phyloP scores from a whole-genome alignment of 2,797 vertebrate species.

The Hapalemur alaotrensis region DNA sequence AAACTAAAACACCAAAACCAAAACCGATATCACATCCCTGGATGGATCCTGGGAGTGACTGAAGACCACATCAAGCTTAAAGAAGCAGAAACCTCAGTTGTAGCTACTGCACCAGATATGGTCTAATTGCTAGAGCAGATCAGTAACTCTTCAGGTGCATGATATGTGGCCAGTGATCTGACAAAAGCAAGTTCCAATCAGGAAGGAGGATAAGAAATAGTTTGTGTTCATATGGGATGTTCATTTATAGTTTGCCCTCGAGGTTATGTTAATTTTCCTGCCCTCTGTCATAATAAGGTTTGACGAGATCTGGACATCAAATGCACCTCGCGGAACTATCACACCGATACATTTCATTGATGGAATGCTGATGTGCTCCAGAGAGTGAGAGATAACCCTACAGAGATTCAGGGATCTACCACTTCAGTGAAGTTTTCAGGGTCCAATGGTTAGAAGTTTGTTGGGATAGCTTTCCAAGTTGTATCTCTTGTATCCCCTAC shows the following conservation, averaged over 20 bases:
- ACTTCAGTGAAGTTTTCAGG: conserved; percentile 20
- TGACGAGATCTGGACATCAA: background rate
- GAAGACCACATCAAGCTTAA: background rate
- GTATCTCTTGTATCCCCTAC: background rate
- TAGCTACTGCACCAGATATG: background rate
- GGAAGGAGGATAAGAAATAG: background rate
- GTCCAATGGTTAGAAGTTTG: background rate
- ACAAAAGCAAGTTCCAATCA: background rate
- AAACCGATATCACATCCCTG: background rate
- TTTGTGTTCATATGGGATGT: background rate
- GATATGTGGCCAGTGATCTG: background rate
- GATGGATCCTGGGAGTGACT: background rate
- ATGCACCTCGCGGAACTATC: background rate
- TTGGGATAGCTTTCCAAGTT: background rate
- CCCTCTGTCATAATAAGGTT: background rate
- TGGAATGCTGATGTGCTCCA: background rate
- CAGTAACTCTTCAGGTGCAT: background rate
- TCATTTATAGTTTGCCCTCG: background rate
- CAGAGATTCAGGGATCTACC: background rate
- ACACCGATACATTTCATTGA: background rate
- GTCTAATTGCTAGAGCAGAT: background rate
- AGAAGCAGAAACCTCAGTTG: background rate
- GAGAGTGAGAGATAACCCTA: background rate
- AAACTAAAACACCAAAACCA: background rate
- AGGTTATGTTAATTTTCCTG: background rate